phyloP scores from a whole-genome alignment of 2,797 vertebrate genomes.

The Spinibarbus caldwelli region DNA sequence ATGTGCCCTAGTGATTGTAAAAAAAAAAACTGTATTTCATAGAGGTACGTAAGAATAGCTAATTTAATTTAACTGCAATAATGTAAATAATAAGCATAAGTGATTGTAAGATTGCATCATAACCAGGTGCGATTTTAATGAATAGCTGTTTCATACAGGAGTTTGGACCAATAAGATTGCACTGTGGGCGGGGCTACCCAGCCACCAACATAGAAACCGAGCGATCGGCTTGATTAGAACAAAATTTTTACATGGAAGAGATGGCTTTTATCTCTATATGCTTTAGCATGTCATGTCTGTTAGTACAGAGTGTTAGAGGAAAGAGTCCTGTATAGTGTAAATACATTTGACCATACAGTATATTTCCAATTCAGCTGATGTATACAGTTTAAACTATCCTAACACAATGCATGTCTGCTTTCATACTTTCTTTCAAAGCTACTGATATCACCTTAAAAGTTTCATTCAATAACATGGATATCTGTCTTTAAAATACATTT shows the following conservation, averaged over 20 bases:
- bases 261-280: not conserved
- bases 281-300: not conserved
- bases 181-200: not conserved
- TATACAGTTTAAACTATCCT: not conserved
- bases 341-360: not conserved
- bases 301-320: not conserved
- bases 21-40: not conserved
- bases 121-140: not conserved
- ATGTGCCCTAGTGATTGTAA: too few species aligned
- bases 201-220: not conserved
- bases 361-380: not conserved
- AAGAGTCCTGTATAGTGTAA: slow-evolving; percentile 19
- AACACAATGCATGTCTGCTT: not conserved
- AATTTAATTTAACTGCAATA: not conserved
- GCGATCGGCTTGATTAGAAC: not conserved
- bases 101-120: not conserved
- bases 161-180: not conserved
- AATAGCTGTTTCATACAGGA: not conserved
- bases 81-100: not conserved
- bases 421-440: not conserved
- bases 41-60: too few species aligned
- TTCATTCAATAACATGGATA: not conserved
- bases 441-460: slow-evolving; percentile 13
- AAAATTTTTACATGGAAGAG: not conserved
- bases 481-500: not conserved